These are phyloP conservation scores for Oligia latruncula DNA, from an alignment of 2,888 invertebrate genomes.

Conservation along the genomic window DNA sequence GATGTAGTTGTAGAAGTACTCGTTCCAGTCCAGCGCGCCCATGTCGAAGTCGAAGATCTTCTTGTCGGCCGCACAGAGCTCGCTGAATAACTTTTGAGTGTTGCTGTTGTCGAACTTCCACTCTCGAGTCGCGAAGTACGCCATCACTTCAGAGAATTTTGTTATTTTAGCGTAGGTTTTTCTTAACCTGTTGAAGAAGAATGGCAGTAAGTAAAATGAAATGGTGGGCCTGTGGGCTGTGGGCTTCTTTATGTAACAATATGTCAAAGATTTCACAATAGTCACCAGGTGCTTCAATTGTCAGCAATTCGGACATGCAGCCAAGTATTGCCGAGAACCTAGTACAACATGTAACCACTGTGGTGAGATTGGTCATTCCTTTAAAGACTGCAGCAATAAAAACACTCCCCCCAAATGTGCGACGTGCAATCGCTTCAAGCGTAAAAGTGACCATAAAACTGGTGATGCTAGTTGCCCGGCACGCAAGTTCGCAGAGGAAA, in stretches of 20 bases:
- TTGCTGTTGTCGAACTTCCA: constrained; percentile 93
- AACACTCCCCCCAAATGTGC: too few species aligned
- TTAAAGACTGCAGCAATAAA: too few species aligned
- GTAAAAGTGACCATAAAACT: too few species aligned
- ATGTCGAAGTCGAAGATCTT: constrained; percentile 92
- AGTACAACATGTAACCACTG: too few species aligned
- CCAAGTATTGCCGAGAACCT: too few species aligned
- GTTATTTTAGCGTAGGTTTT: constrained; percentile 93
- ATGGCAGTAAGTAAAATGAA: not conserved
- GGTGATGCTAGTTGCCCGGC: too few species aligned
- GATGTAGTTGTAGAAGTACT: constrained; percentile 92
- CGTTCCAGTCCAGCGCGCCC: constrained; percentile 91
- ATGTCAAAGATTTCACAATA: too few species aligned
- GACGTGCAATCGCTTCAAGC: too few species aligned
- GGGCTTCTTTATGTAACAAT: not conserved
- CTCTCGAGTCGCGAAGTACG: constrained; percentile 93
- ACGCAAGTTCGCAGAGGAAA: too few species aligned
- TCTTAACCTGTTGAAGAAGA: constrained; percentile 90
- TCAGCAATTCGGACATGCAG: too few species aligned
- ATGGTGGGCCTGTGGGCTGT: not conserved
- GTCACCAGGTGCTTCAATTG: too few species aligned
- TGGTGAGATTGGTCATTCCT: too few species aligned
- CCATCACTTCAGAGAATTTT: constrained; percentile 92
- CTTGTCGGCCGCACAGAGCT: constrained; percentile 90
- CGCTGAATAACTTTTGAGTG: constrained; percentile 87